Percentiles rank a stretch among this genome's conserved stretches.
Conservation (phyloP, 1,140 invertebrate genomes). For the Drosophila setifemur region DNA sequence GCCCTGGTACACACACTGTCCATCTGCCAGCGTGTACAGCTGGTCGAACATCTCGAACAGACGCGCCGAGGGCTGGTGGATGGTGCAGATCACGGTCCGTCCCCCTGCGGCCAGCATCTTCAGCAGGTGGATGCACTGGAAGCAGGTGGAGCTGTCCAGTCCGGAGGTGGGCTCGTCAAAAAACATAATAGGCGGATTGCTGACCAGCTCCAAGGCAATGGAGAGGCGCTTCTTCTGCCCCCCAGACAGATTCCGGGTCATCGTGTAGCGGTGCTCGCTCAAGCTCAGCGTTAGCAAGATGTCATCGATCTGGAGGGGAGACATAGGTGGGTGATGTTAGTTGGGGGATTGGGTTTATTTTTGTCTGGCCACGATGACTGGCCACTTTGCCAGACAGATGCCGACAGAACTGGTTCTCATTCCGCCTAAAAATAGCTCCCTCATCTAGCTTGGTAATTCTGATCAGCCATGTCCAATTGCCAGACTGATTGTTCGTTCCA, state of each 20-base stretch:
- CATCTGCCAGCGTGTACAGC: constrained; percentile 95
- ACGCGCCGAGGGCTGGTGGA: constrained; percentile 98
- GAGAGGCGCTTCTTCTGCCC: constrained; percentile 98
- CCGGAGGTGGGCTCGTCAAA: constrained; percentile 99
- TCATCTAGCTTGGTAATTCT: not conserved
- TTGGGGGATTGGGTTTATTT: constrained; percentile 8
- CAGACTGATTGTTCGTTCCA: not conserved
- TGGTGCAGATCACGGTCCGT: constrained; percentile 97
- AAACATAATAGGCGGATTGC: constrained; percentile 98
- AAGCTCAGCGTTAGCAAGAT: constrained; percentile 95
- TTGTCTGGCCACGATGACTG: constrained; percentile 15
- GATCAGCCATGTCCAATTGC: constrained; percentile 21
- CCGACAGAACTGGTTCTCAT: constrained; percentile 30
- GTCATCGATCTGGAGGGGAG: constrained; percentile 89
- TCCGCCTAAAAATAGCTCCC: not conserved
- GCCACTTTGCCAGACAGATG: not conserved
- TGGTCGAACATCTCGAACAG: constrained; percentile 99
- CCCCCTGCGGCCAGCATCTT: constrained; percentile 95
- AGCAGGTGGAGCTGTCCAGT: constrained; percentile 96
- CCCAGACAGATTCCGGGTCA: constrained; percentile 95
- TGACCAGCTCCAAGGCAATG: constrained; percentile 97
- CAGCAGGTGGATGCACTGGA: constrained; percentile 94
- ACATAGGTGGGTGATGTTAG: too few relatives aligned
- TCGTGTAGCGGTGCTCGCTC: constrained; percentile 92
- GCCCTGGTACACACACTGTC: constrained; percentile 97